Evolutionary conservation across 2,888 invertebrate species (phyloP), one percentile per base, ranked within the genome.

Genomic region (Cyaniris semiargus): DNA sequence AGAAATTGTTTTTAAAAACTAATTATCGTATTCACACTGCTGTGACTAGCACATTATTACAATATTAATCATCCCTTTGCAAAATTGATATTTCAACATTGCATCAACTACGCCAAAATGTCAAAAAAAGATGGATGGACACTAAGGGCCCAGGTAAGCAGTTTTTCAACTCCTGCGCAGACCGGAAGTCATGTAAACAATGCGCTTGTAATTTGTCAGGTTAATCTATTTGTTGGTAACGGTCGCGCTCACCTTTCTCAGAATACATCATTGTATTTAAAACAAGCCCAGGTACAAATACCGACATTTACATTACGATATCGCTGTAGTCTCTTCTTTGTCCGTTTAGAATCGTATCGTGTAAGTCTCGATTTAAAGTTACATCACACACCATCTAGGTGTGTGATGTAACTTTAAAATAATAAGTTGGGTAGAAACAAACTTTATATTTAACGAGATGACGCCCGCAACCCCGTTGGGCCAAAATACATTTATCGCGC

Each of bases 261-360:
- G 71, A 71, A 71, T 38, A 71, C 71, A n/a, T 34, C 38, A 71
- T 71, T 71, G 71, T 71, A 71, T 71, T 71, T 71, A 71, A 71
- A 71, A 70, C 34, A 70, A 23, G 15, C 31, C n/a, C 34, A 71
- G 71, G 18, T 71, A 71, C 34, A 71, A 38, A 71, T 71, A 71
- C 71, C 38, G 21, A 21, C 34, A 38, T 66, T 66, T 66, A 66
- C 66, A 27, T 66, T 27, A 15, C 27, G 18, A 60, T 60, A 60
- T 66, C 27, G 27, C 18, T 15, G 5, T 31, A 10, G 60, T 66
- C 60, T 58, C 58, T 58, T 58, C 58, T 58, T 58, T 60, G 60
- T 60, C 60, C 23, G 23, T 23, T 58, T 10, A 58, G 58, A 58
- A 58, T 56, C 58, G 21, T 21, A 3, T 58, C 53, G 53, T 53